phyloP scores from a whole-genome alignment of 2,888 invertebrate species.

The Antheraea yamamai region DNA sequence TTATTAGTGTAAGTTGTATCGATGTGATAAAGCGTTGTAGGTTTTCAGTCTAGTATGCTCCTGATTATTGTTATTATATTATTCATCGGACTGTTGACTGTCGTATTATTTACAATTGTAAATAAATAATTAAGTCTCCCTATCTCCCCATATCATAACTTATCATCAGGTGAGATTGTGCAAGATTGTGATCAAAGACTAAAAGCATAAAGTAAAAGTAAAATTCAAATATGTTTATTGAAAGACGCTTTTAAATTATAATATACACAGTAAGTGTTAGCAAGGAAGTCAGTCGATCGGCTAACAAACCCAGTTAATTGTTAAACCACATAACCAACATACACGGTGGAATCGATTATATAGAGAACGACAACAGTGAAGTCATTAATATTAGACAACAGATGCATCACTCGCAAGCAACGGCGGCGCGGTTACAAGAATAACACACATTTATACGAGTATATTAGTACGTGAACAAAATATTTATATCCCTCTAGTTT shows the following conservation, averaged over 20 bases:
- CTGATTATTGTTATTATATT: no score
- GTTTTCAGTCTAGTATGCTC: no score
- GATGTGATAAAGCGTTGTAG: no score
- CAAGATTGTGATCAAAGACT: no score
- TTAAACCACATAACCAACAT: slow-evolving; percentile 4
- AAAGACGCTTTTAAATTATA: neutral
- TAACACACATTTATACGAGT: neutral
- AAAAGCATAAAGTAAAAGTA: neutral
- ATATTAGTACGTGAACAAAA: no score
- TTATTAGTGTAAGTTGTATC: no score
- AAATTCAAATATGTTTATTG: neutral
- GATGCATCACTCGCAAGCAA: neutral
- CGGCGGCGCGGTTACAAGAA: neutral
- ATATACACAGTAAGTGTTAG: neutral
- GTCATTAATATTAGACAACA: neutral
- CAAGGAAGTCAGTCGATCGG: neutral
- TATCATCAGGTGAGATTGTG: no score
- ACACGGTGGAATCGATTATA: neutral
- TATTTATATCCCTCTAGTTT: no score
- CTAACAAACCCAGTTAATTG: slow-evolving; percentile 3
- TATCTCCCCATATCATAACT: no score
- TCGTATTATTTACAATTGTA: no score
- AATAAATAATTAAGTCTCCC: no score
- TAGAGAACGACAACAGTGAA: neutral
- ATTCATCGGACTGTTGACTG: no score